These are phyloP conservation scores for Coleophora flavipennella DNA, from an alignment of 2,888 invertebrate genomes.

Conservation along the genomic window DNA sequence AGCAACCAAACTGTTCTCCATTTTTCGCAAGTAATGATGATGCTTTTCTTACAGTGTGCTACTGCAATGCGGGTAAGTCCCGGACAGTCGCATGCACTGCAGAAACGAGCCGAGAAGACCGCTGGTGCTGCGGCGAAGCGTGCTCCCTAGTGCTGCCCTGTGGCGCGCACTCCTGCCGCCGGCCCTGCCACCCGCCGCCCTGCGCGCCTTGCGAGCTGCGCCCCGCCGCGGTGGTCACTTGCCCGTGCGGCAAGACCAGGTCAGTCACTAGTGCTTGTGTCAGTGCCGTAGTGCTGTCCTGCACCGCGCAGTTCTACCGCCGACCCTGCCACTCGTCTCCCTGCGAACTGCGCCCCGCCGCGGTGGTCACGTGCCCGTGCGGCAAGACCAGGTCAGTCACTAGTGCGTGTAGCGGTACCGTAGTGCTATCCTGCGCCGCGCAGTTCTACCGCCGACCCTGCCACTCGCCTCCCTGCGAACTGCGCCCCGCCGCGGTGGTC, in stretches of 20 bases:
- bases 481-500: conserved; percentile 33
- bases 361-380: conserved; percentile 48
- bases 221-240: conserved; percentile 35
- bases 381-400: conserved; percentile 34
- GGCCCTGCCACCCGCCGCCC: conserved; percentile 88
- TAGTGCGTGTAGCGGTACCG: no score
- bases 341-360: conserved; percentile 69
- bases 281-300: no score
- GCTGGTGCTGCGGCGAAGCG: conserved; percentile 78
- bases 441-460: not conserved
- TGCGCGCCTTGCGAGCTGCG: conserved; percentile 75
- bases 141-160: conserved; percentile 89
- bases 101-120: conserved; percentile 17
- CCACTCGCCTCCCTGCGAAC: conserved; percentile 67
- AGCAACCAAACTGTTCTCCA: no score
- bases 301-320: no score
- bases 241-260: conserved; percentile 55
- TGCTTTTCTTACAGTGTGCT: conserved; percentile 36
- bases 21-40: no score
- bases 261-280: not conserved
- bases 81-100: conserved; percentile 42
- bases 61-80: conserved; percentile 37
- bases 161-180: conserved; percentile 90
- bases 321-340: conserved; percentile 4
- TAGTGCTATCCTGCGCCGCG: no score